Conservation (phyloP, 2,888 invertebrate species). For the Macrophya alboannulata region DNA sequence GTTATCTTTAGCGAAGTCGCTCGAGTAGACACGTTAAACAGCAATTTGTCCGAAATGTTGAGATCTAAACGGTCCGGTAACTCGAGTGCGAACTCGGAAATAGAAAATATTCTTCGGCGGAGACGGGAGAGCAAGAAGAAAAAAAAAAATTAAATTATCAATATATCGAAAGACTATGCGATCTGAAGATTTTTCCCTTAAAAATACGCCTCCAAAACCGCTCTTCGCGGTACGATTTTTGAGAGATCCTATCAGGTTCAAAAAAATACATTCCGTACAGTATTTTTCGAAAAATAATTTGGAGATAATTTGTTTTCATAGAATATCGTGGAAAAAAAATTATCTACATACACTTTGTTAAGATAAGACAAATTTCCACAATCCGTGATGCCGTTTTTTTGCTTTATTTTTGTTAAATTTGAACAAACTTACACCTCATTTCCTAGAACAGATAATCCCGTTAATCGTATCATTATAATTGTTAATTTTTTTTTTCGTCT, state of each 20-base stretch:
- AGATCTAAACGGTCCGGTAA: not conserved
- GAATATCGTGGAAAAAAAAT: too few relatives aligned
- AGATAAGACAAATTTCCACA: too few relatives aligned
- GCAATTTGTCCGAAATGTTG: constrained; percentile 23
- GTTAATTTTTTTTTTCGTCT: not conserved
- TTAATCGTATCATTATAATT: not conserved
- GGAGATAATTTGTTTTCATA: too few relatives aligned
- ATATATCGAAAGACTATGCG: not conserved
- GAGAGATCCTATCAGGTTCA: too few relatives aligned
- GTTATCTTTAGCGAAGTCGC: constrained; percentile 42
- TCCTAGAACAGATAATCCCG: not conserved
- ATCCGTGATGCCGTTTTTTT: not conserved
- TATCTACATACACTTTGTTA: too few relatives aligned
- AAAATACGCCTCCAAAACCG: too few relatives aligned
- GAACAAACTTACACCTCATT: not conserved
- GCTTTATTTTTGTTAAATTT: not conserved
- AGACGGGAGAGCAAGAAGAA: not conserved
- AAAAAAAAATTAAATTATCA: not conserved
- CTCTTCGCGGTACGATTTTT: too few relatives aligned
- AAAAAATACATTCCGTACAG: too few relatives aligned
- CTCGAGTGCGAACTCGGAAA: not conserved
- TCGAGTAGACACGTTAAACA: constrained; percentile 21
- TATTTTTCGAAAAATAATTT: too few relatives aligned
- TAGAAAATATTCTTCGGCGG: not conserved
- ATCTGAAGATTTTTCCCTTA: not conserved